Base-by-base conservation (phyloP, 1,140 invertebrate species). In the Lordiphosa stackelbergi region DNA sequence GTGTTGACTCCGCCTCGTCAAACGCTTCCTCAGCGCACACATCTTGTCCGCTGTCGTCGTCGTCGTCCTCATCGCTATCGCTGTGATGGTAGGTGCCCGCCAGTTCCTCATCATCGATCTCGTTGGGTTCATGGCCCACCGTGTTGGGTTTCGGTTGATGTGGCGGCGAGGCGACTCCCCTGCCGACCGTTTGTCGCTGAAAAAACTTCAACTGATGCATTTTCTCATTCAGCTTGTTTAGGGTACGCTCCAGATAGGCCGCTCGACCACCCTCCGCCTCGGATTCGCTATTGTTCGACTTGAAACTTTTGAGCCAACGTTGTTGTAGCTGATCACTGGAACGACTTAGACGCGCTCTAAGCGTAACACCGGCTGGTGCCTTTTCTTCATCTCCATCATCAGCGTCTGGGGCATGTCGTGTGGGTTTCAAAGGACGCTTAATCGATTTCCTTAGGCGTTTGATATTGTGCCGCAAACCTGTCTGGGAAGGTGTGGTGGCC, bases 161-260 rank as follows among this genome's bases (percentile, higher is more conserved):
- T 5, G 22, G 38, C 1, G 28, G 42, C 24, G 22, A 9, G 42
- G 59, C 16, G 16, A 34, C 42, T 38, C 43, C n/a, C 36, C 24
- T 8, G 5, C 28, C 24, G 13, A 31, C 31, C 24, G 43, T 24
- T 31, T 51, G 31, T 8, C 69, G 66, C 49, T 70, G 71, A 62
- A 85, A 79, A 53, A 84, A 79, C 69, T 84, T 86, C 0, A 85
- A 49, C 22, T 87, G 61, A 2, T 86, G 85, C 72, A 86, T 59
- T 37, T 77, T 75, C 12, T 79, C 77, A 22, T 87, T 84, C 2
- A 87, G 42, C 34, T 74, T 84, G 22, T 63, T 52, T 28, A 81
- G 63, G 7, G 85, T 75, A 7, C 63, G 62, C 28, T 83, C 73
- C 28, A 85, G 48, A 4, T 85, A 64, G 0, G 59, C 53, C 2